Evolutionary conservation across 1,140 invertebrate genomes (phyloP), one percentile per base, ranked within the genome.

Genomic region (Mylabris phalerata): DNA sequence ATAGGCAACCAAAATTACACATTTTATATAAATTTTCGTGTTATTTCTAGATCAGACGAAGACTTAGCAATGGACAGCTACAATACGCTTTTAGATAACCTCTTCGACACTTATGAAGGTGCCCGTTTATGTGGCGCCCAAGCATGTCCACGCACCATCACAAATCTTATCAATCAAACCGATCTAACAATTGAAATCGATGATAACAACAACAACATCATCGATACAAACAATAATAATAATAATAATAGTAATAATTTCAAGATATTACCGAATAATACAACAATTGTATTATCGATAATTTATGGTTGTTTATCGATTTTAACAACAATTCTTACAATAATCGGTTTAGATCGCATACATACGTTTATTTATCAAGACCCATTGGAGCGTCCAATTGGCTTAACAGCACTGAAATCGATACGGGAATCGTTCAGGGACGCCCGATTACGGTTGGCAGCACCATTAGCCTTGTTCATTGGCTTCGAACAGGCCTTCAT

Each of bases 401-500:
- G 67, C 13, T 70, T 78, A 4, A 72, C 76, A 0, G 75, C 77
- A 0, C 72, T 80, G 59, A 67, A 75, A 13, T 73, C 71, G 3
- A 61, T 75, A 1, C 63, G 72, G 6, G 76, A 77, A 3, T 64
- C 76, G 6, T 67, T 77, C 9, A 71, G 66, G 48, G 80, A 82
- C 58, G 72, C 75, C 9, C 77, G 82, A 43, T 70, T 86, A 9
- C 76, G 82, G 60, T 73, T 87, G 13, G 80, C 81, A 2, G 80
- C 80, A 0, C 84, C 85, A 0, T 77, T 87, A 60, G 82, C 83
- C 0, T 71, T 87, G 9, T 88, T 87, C 63, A 86, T 87, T 54
- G 86, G 86, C 26, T 71, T 87, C 41, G 85, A 87, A 69, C 85
- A 87, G 70, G 85, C 84, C 59, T 87, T 88, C 67, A 85, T 88